Evolutionary conservation across 2,797 vertebrate species (phyloP), one percentile per base, ranked within the genome.

Genomic region (Labroides dimidiatus): DNA sequence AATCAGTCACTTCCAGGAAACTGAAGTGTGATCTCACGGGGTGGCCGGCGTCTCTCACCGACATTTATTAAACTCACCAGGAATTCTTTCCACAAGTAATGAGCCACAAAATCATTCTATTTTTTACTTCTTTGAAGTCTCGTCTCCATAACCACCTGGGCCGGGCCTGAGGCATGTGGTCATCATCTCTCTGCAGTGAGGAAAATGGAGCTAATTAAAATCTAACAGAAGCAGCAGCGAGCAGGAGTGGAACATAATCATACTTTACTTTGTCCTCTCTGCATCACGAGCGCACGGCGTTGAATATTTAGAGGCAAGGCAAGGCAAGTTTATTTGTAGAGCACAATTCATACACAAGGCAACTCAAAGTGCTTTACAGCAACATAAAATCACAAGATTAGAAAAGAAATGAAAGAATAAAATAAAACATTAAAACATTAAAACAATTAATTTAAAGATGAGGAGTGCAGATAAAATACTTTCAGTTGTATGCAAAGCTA

Each of bases 191-290:
- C 74, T 61, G 65, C 71, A 58, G 81, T 81, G 72, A 77, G 67
- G 74, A 83, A 78, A 87, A 82, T 81, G 57, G 55, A 82, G 68
- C 70, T 90, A 90, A 92, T 92, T 90, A 88, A 88, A 91, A 77
- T 84, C 68, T 63, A 64, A 75, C 73, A 42, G 57, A 44, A 87
- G n/a, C 80, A 78, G 67, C 50, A 84, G 76, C 76, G 39, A 77
- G 72, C 58, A 76, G 77, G 67, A 82, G 55, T 41, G 59, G 77
- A 54, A 82, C 65, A 59, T 91, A 87, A 90, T 88, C 87, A 89
- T 72, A 84, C 83, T 78, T 89, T 68, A 57, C 48, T 82, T 45
- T 52, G 70, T 81, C 54, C 63, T 50, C 43, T 56, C 74, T 58
- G 49, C 58, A 78, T 64, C 70, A 24, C 24, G 2, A 65, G 58